Evolutionary conservation across 2,888 invertebrate genomes (phyloP), one percentile per base, ranked within the genome.

Genomic region (Drosophila mimetica): DNA sequence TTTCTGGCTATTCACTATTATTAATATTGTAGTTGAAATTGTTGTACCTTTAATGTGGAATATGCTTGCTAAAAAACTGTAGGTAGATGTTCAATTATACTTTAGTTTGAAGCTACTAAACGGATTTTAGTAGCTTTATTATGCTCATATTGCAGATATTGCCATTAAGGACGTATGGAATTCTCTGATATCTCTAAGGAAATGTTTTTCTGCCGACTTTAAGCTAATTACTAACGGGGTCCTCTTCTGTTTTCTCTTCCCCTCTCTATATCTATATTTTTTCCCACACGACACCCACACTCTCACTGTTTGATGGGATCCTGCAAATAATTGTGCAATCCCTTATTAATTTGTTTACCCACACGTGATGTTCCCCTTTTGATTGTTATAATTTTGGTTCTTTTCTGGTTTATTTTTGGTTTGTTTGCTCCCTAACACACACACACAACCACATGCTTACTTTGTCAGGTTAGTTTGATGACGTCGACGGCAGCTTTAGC

Each of bases 401-500:
- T 30, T 28, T 79, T 54, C 50, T 59, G 84, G 69, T 74, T 83
- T 69, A 60, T 66, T 76, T 73, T 55, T 75, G 50, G 46, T 80
- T 77, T 37, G 63, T 75, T 52, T 70, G 52, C 36, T 39, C 48
- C 50, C 65, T 58, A 39, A 54, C 55, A 55, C 55, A 55, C 72
- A 66, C 79, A 67, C 54, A 51, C 65, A 71, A 66, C 81, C 77
- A 77, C 78, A 72, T 81, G 89, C 89, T 89, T 89, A 82, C 88
- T 90, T 90, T 89, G 90, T 90, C 90, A 90, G 90, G 90, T 90
- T 90, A 90, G 90, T 90, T 90, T 83, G 91, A 90, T 88, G 90
- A 90, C 88, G 91, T 88, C 91, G 90, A 90, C 89, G 73, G 75
- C 76, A 79, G 76, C 78, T 88, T 86, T 69, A 69, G 77, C 82